These are phyloP conservation scores for Paraescarpia echinospica DNA, from an alignment of 1,140 invertebrate species.

Conservation along the genomic window DNA sequence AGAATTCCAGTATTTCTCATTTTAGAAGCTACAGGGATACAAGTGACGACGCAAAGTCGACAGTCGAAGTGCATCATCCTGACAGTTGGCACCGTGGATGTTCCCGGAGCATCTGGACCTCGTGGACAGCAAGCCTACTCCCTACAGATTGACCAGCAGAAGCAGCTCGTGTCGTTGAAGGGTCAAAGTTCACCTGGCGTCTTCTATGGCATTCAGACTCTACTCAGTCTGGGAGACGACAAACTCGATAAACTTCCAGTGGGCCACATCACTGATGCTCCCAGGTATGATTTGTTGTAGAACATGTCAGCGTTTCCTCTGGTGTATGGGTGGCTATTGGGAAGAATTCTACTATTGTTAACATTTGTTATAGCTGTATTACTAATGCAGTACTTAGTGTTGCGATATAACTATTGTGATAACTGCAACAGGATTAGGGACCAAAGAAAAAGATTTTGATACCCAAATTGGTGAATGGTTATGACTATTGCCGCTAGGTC, in stretches of 20 bases:
- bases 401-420: too few relatives aligned
- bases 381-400: too few relatives aligned
- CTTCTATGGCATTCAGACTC: constrained; percentile 45
- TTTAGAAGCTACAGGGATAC: background rate
- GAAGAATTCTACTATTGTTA: too few relatives aligned
- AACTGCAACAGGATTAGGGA: too few relatives aligned
- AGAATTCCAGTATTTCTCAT: background rate
- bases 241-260: background rate
- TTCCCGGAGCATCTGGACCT: constrained; percentile 31
- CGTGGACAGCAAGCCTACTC: constrained; percentile 38
- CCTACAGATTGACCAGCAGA: constrained; percentile 34
- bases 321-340: too few relatives aligned
- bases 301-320: too few relatives aligned
- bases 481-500: too few relatives aligned
- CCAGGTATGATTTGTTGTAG: background rate
- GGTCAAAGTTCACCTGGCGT: constrained; percentile 33
- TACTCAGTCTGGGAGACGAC: constrained; percentile 35
- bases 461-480: too few relatives aligned
- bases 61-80: constrained; percentile 30
- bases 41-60: background rate
- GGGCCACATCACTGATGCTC: constrained; percentile 7
- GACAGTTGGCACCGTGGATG: constrained; percentile 32
- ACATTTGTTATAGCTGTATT: too few relatives aligned
- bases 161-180: constrained; percentile 31
- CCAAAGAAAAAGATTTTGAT: too few relatives aligned